Conservation (phyloP, 2,888 invertebrate genomes). For the Microctonus aethiopoides region DNA sequence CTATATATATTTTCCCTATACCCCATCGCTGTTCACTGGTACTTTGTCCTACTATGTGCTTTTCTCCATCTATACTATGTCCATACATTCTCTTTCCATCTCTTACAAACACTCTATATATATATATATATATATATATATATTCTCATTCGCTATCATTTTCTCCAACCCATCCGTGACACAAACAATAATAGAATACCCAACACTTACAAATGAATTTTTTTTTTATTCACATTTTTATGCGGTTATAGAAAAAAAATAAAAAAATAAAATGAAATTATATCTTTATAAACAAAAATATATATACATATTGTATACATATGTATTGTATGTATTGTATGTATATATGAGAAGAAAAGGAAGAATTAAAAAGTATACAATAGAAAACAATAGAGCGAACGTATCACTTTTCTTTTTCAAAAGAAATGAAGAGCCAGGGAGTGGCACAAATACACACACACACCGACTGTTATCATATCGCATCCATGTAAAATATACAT, state of each 20-base stretch:
- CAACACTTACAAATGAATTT: not conserved
- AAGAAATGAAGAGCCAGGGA: not conserved
- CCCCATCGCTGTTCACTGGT: conserved; percentile 35
- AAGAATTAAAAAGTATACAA: not conserved
- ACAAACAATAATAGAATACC: conserved; percentile 21
- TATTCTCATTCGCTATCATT: not conserved
- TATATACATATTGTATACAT: not conserved
- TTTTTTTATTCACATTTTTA: not conserved
- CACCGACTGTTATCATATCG: not conserved
- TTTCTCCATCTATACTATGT: not conserved
- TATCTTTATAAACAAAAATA: conserved; percentile 45
- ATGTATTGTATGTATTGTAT: too few species aligned
- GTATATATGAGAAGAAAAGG: not conserved
- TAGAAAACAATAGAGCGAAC: conserved; percentile 3
- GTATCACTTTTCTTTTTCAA: not conserved
- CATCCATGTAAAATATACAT: not conserved
- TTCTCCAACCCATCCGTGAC: conserved; percentile 5
- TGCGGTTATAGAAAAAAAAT: not conserved
- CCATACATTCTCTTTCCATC: not conserved
- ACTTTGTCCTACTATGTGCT: conserved; percentile 19
- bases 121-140: not conserved
- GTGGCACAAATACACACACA: not conserved
- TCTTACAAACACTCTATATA: too few species aligned
- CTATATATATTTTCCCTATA: conserved; percentile 28
- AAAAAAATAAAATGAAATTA: conserved; percentile 52